Evolutionary conservation across 2,888 invertebrate species (phyloP).

Genomic region (Eilema sororculum): DNA sequence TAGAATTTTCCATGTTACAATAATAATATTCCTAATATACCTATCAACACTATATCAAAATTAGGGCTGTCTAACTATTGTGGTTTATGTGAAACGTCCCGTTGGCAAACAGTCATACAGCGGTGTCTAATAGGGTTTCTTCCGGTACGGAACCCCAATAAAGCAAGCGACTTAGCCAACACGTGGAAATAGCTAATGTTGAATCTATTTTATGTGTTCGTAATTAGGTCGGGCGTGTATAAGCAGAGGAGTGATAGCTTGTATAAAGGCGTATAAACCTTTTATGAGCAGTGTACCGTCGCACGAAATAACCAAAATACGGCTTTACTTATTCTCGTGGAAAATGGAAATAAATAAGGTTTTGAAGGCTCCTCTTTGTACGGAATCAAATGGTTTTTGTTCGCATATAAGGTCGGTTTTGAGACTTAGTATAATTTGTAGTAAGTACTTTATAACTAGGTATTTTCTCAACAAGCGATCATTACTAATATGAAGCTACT

Average conservation of each 20-base stretch:
- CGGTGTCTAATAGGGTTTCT: neutral
- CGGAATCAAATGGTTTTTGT: neutral
- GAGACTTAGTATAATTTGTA: neutral
- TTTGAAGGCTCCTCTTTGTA: neutral
- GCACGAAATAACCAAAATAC: slow-evolving; percentile 4
- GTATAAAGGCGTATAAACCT: neutral
- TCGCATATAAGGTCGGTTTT: neutral
- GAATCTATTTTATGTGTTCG: slow-evolving; percentile 4
- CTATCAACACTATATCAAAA: no score
- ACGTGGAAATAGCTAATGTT: neutral
- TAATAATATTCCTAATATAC: no score
- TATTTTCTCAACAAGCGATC: no score
- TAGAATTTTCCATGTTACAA: no score
- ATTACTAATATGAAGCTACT: no score
- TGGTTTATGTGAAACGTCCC: neutral
- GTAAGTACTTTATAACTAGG: neutral
- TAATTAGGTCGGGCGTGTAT: neutral
- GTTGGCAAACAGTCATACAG: neutral
- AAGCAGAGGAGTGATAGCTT: slow-evolving; percentile 1
- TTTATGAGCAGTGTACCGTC: slow-evolving; percentile 4
- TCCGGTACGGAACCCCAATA: slow-evolving; percentile 1
- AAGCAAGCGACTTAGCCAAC: neutral
- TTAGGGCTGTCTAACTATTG: no score
- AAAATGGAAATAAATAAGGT: neutral
- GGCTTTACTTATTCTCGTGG: slow-evolving; percentile 4